phyloP scores from a whole-genome alignment of 2,888 invertebrate genomes.

The Unio delphinus region DNA sequence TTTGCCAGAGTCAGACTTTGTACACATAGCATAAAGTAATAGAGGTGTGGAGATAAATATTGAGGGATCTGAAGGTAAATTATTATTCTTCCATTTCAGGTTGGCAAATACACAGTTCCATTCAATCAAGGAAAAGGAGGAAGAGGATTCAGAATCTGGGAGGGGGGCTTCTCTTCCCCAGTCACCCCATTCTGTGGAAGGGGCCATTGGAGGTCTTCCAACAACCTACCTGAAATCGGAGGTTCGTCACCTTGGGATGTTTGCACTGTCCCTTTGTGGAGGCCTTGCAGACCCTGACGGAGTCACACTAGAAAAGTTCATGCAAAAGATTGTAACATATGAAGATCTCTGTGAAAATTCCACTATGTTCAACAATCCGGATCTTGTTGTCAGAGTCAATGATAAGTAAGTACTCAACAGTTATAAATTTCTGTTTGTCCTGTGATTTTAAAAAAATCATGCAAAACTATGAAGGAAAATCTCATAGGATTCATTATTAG shows the following conservation, averaged over 20 bases:
- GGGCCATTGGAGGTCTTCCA: constrained; percentile 74
- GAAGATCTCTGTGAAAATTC: constrained; percentile 80
- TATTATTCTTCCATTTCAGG: constrained; percentile 15
- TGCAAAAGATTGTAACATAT: constrained; percentile 77
- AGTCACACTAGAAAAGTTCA: constrained; percentile 78
- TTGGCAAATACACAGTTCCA: constrained; percentile 38
- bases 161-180: constrained; percentile 96
- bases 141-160: constrained; percentile 96
- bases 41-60: too few relatives aligned
- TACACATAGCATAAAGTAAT: too few relatives aligned
- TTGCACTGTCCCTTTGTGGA: constrained; percentile 86
- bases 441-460: too few relatives aligned
- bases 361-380: constrained; percentile 81
- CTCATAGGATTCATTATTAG: too few relatives aligned
- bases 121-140: constrained; percentile 72
- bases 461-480: too few relatives aligned
- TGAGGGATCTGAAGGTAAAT: too few relatives aligned
- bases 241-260: constrained; percentile 72
- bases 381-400: constrained; percentile 86
- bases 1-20: too few relatives aligned
- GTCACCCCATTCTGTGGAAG: constrained; percentile 88
- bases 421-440: too few relatives aligned
- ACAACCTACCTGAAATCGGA: constrained; percentile 49
- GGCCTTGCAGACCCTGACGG: constrained; percentile 73
- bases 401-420: constrained; percentile 77